Percentiles rank a stretch among this genome's conserved stretches.
Evolutionary conservation across 1,140 invertebrate species (phyloP).

Genomic region (Zaprionus vittiger): DNA sequence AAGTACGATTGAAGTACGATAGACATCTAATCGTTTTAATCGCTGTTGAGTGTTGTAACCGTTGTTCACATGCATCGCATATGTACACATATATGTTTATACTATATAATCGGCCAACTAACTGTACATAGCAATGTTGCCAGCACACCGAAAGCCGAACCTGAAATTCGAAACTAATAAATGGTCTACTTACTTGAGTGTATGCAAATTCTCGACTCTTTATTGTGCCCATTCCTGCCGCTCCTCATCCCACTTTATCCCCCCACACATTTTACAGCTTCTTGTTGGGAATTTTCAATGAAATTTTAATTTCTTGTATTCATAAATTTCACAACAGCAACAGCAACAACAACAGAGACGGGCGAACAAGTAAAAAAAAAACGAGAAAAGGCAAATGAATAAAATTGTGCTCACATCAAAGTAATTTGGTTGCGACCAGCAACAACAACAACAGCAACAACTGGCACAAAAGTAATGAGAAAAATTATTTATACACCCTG

Average conservation of each 20-base stretch:
- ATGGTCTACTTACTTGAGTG: conserved; percentile 72
- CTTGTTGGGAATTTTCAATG: conserved; percentile 17
- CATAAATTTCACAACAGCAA: conserved; percentile 25
- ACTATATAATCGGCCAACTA: neutral
- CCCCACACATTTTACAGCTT: conserved; percentile 15
- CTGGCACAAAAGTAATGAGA: conserved; percentile 26
- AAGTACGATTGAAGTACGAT: neutral
- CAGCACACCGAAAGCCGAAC: conserved; percentile 15
- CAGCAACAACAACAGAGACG: neutral
- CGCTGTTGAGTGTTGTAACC: conserved; percentile 63
- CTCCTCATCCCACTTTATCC: neutral
- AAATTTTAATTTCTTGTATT: conserved; percentile 47
- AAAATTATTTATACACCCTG: conserved; percentile 27
- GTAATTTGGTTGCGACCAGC: conserved; percentile 31
- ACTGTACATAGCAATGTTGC: conserved; percentile 7
- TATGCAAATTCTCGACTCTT: conserved; percentile 39
- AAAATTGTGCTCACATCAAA: conserved; percentile 38
- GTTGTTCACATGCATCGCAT: conserved; percentile 5
- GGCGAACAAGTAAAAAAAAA: neutral
- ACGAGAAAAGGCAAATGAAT: conserved; percentile 4
- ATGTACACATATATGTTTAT: neutral
- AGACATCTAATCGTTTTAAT: conserved; percentile 32
- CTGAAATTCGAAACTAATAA: conserved; percentile 52
- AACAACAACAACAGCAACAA: conserved; percentile 27
- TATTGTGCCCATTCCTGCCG: conserved; percentile 8